A percentile compares a stretch with the other conserved stretches of the same genome.
Evolutionary conservation across 1,140 invertebrate species (phyloP).

Genomic region (Ooceraea biroi): DNA sequence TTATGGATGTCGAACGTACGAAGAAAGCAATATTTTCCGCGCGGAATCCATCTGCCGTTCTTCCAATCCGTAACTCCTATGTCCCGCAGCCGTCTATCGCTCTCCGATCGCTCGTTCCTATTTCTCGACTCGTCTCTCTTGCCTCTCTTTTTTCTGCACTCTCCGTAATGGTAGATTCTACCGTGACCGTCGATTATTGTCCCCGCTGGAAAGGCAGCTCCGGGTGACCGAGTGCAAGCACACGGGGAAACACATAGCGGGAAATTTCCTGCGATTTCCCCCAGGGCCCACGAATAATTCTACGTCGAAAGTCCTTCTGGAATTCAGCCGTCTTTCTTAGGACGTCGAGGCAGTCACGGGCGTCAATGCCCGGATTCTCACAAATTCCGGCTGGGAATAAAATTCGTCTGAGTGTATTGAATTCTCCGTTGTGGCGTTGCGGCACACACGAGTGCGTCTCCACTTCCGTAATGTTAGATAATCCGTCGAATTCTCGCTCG

Average conservation of each 20-base stretch:
- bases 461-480: neutral
- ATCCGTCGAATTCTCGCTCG: neutral
- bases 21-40: constrained; percentile 49
- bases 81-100: constrained; percentile 29
- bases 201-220: constrained; percentile 9
- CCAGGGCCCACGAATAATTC: constrained; percentile 72
- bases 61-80: constrained; percentile 10
- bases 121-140: neutral
- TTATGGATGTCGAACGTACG: constrained; percentile 74
- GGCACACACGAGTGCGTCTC: neutral
- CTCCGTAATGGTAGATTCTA: constrained; percentile 65
- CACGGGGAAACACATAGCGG: constrained; percentile 61
- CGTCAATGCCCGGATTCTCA: constrained; percentile 49
- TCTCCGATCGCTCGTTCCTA: neutral
- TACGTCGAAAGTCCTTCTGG: constrained; percentile 62
- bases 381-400: constrained; percentile 53
- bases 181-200: constrained; percentile 70
- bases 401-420: constrained; percentile 51
- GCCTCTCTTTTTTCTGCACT: constrained; percentile 36
- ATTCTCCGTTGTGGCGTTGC: constrained; percentile 24
- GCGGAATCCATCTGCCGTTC: constrained; percentile 58
- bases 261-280: constrained; percentile 75
- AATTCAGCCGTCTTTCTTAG: constrained; percentile 68
- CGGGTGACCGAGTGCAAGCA: constrained; percentile 21
- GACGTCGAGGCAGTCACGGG: constrained; percentile 57